Conservation (phyloP, 2,888 invertebrate genomes). For the Xanthorhoe spadicearia region DNA sequence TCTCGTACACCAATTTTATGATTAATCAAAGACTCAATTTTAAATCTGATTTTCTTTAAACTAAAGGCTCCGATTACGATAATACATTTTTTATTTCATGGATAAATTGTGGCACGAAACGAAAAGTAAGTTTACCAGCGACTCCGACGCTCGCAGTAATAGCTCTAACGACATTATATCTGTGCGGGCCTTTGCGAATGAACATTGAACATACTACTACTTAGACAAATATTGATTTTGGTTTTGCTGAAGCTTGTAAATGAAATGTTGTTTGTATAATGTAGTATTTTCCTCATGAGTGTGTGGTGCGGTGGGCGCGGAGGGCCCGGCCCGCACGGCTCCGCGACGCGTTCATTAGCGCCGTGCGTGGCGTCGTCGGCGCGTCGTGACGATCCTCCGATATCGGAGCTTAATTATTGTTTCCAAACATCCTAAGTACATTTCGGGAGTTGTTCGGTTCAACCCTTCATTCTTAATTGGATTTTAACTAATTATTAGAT, state of each 20-base stretch:
- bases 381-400: conserved; percentile 6
- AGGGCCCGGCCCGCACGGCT: no score
- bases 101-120: not conserved
- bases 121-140: no score
- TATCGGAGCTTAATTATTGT: conserved; percentile 19
- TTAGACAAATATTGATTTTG: not conserved
- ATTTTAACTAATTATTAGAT: conserved; percentile 16
- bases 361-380: conserved; percentile 8
- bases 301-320: not conserved
- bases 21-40: conserved; percentile 6
- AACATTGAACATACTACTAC: not conserved
- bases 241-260: not conserved
- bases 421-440: conserved; percentile 17
- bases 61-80: conserved; percentile 8
- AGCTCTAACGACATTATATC: not conserved
- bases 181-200: not conserved
- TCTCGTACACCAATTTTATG: not conserved
- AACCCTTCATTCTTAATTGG: conserved; percentile 16
- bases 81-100: not conserved
- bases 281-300: not conserved
- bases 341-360: conserved; percentile 7
- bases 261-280: not conserved
- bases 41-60: not conserved
- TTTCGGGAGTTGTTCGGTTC: conserved; percentile 15
- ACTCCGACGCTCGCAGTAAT: no score